These are phyloP conservation scores for Leptothorax acervorum DNA, from an alignment of 2,888 invertebrate species.

Conservation along the genomic window DNA sequence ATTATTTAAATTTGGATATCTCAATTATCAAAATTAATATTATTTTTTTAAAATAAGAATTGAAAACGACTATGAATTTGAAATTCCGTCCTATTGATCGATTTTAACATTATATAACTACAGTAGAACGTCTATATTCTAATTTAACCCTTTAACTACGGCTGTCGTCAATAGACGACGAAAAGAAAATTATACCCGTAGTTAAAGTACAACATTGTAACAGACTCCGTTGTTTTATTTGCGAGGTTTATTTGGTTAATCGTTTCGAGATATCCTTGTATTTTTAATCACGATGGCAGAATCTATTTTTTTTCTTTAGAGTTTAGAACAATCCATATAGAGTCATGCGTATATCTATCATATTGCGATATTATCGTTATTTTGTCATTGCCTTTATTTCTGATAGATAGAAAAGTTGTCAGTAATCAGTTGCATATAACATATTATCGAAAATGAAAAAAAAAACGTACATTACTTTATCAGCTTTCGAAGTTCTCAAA, in stretches of 20 bases:
- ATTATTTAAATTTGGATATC: not conserved
- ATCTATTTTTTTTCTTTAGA: not conserved
- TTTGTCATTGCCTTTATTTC: not conserved
- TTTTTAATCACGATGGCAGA: not conserved
- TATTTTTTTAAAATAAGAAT: not conserved
- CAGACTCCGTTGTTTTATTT: not conserved
- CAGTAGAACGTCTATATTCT: not conserved
- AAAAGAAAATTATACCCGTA: too few relatives aligned
- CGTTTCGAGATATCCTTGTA: not conserved
- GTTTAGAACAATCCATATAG: not conserved
- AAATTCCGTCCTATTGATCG: not conserved
- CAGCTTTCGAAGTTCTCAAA: conserved; percentile 1
- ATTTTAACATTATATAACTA: not conserved
- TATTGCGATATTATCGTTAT: not conserved
- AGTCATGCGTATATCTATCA: not conserved
- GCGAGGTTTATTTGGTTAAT: not conserved
- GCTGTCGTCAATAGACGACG: too few relatives aligned
- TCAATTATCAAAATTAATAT: not conserved
- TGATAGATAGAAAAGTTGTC: not conserved
- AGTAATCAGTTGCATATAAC: not conserved
- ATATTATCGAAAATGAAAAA: not conserved
- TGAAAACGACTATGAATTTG: not conserved
- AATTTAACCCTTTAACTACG: not conserved
- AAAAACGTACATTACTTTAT: not conserved
- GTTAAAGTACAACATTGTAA: not conserved